Evolutionary conservation across 2,888 invertebrate genomes (phyloP).

Genomic region (Himalopsyche japonica): DNA sequence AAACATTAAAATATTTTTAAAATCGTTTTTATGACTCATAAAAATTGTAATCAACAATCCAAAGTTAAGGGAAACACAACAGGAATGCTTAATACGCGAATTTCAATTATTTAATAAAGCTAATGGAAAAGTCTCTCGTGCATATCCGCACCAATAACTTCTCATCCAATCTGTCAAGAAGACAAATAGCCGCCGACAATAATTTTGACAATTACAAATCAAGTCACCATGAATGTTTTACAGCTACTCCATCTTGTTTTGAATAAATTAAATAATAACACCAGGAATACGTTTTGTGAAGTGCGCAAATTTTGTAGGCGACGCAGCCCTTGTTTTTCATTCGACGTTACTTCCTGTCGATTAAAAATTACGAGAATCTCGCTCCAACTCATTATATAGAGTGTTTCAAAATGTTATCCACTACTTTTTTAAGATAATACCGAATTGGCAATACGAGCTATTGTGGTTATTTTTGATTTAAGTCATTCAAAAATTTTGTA

Average conservation of each 20-base stretch:
- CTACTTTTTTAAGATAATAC: too few species aligned
- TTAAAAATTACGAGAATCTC: not conserved
- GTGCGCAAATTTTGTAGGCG: not conserved
- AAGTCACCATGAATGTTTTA: constrained; percentile 34
- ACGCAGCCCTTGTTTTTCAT: not conserved
- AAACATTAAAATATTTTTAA: too few species aligned
- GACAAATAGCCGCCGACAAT: constrained; percentile 36
- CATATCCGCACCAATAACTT: not conserved
- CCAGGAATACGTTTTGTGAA: not conserved
- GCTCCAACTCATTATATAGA: not conserved
- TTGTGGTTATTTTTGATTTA: too few species aligned
- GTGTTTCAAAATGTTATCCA: not conserved
- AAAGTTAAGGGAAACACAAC: not conserved
- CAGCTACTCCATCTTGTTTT: constrained; percentile 12
- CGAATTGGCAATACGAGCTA: too few species aligned
- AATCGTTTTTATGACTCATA: too few species aligned
- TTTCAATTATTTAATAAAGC: constrained; percentile 19
- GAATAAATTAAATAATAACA: constrained; percentile 16
- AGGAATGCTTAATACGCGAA: not conserved
- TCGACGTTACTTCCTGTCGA: not conserved
- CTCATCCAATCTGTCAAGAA: constrained; percentile 10
- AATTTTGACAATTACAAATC: constrained; percentile 41
- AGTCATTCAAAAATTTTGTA: too few species aligned
- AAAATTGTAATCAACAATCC: too few species aligned
- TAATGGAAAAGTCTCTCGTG: constrained; percentile 14